Evolutionary conservation across 2,797 vertebrate species (phyloP), one percentile per base, ranked within the genome.

Genomic region (Molossus alvarezi): DNA sequence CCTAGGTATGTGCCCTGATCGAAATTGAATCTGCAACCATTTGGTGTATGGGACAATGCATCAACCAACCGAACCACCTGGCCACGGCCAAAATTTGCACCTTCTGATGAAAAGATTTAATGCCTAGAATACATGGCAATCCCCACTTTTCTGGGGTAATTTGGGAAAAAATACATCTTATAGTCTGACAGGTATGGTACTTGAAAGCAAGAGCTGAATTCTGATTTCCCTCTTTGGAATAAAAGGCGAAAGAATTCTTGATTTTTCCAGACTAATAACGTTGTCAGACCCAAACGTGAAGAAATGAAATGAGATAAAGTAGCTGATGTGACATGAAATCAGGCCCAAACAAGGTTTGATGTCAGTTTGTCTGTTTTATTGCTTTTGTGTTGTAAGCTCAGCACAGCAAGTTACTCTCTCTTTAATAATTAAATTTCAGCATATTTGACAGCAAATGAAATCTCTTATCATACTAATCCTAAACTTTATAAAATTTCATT

Each of bases 401-500:
- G 77, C 84, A 93, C 53, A 95, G 89, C 62, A 95, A 91, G n/a
- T 48, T 45, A 65, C 71, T 96, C 18, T 97, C 21, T 97, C 21
- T 85, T 73, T 77, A 41, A 57, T 88, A 82, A 80, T 82, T 84
- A 71, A 77, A 87, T 76, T 82, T 92, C 41, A 95, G 82, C 25
- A 95, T 23, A 87, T 64, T 75, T 80, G 92, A 95, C 94, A 95
- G 69, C 48, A 91, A 88, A 82, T 77, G 25, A 90, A 92, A 77
- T 33, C 33, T 89, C 45, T 87, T 79, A 57, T 27, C 62, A 73
- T 81, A 91, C 72, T 57, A 94, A 91, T 87, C 33, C 76, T 87
- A 88, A 72, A 87, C 75, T 85, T 91, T 72, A 84, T 73, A 95
- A 97, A 89, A 65, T 94, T 89, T 9, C 18, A n/a, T 67, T 67